phyloP scores from a whole-genome alignment of 2,113 vertebrate species.

The Apteryx mantelli region DNA sequence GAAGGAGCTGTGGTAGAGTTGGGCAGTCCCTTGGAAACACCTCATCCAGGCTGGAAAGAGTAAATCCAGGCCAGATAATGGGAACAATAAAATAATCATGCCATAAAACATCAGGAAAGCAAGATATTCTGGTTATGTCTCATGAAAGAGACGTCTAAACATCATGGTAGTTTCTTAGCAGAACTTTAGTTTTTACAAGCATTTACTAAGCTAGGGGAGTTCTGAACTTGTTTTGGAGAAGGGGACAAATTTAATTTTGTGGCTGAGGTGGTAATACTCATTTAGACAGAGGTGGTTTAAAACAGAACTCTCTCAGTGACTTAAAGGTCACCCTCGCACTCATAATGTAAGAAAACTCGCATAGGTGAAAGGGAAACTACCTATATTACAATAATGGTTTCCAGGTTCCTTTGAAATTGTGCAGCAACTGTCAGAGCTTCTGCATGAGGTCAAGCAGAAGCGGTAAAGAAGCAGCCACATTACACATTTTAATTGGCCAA shows the following conservation, averaged over 20 bases:
- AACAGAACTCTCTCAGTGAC: background rate
- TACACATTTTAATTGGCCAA: background rate
- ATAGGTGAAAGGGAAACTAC: background rate
- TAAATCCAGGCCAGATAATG: background rate
- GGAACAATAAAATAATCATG: background rate
- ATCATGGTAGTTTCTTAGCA: background rate
- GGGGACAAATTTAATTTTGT: background rate
- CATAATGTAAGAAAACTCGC: background rate
- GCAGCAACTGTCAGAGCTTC: background rate
- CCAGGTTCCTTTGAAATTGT: background rate
- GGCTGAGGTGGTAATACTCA: background rate
- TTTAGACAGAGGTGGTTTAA: background rate
- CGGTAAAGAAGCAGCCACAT: background rate
- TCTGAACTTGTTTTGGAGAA: background rate
- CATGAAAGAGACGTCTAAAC: background rate
- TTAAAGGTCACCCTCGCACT: slow-evolving; percentile 28
- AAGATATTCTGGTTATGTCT: background rate
- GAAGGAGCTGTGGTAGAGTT: background rate
- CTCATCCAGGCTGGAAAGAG: background rate
- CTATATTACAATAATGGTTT: background rate
- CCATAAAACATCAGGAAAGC: background rate
- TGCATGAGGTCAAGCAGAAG: background rate
- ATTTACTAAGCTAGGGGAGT: background rate
- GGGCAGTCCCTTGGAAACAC: background rate
- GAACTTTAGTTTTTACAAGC: background rate